Evolutionary conservation across 2,797 vertebrate species (phyloP), one percentile per base, ranked within the genome.

Genomic region (Etheostoma perlongum): DNA sequence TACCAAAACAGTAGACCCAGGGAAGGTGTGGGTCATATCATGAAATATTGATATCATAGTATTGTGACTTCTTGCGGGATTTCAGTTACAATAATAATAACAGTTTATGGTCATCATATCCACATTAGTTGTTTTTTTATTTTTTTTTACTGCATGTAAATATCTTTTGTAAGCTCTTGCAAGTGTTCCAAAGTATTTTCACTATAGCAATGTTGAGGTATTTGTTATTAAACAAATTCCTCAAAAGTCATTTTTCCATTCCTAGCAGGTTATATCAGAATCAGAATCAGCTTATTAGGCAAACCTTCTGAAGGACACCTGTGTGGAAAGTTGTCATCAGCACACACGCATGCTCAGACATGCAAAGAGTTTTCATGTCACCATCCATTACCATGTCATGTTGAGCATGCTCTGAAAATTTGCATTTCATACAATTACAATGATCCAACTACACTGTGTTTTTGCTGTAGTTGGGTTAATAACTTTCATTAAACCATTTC

Each of bases 251-350:
- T 53, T 16, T 27, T 9, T 51, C 4, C 3, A 14, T 61, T 54
- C 42, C 18, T 40, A 6, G 13, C 5, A n/a, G 21, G 5, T 52
- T 59, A 13, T 42, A 7, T 57, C 5, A 23, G 25, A 25, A 25
- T 25, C 25, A 25, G 25, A 25, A 25, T 25, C 25, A 25, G 25
- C 25, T 25, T 51, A 48, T 36, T 9, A 63, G 18, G 46, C 18
- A 42, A 65, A 65, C 4, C 40, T 36, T 44, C 19, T 36, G 14
- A 23, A 8, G 15, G 15, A 53, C 69, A 51, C 30, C 12, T 51
- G 16, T 21, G 6, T 72, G 61, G 61, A 77, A 65, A 70, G 4
- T n/a, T 67, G 10, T 54, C 16, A 47, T 67, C 16, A 9, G n/a
- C 49, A 36, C 13, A 16, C 21, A 48, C 40, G 44, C 10, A 53